phyloP scores from a whole-genome alignment of 2,797 vertebrate genomes.

The Labroides dimidiatus region DNA sequence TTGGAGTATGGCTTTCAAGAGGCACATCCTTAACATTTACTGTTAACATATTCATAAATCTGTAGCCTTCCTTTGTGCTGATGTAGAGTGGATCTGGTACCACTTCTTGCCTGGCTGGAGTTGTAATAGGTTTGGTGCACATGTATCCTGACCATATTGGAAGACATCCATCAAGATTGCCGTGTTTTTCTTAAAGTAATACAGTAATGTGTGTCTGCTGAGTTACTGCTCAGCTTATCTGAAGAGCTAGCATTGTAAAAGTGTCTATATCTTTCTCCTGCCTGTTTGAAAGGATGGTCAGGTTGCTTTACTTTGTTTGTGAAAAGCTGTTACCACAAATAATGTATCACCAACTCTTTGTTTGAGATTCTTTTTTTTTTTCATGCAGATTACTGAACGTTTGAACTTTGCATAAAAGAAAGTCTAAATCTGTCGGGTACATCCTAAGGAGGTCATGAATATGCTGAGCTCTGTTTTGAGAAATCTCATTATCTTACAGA shows the following conservation, averaged over 20 bases:
- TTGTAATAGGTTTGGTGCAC: slow-evolving; percentile 46
- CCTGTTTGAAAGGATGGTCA: not conserved
- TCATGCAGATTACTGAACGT: too few species aligned
- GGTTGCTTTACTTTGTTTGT: too few species aligned
- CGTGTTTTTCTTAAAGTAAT: slow-evolving; percentile 35
- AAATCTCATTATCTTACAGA: not conserved
- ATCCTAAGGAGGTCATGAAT: too few species aligned
- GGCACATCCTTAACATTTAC: not conserved
- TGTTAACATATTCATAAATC: not conserved
- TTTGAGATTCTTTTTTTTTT: too few species aligned
- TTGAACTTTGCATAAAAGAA: too few species aligned
- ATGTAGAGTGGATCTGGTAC: slow-evolving; percentile 34
- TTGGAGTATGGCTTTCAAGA: not conserved
- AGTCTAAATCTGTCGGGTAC: too few species aligned
- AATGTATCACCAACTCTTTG: too few species aligned
- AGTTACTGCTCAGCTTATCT: slow-evolving; percentile 19
- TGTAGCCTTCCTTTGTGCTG: slow-evolving; percentile 6
- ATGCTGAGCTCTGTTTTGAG: not conserved
- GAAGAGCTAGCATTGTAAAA: slow-evolving; percentile 5
- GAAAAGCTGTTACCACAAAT: too few species aligned
- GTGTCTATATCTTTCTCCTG: not conserved
- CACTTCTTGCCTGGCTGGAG: slow-evolving; percentile 45
- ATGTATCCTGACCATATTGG: slow-evolving; percentile 48
- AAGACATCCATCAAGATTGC: slow-evolving; percentile 67
- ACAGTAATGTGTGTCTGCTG: slow-evolving; percentile 4